Conservation (phyloP, 2,888 invertebrate species). For the Hirtodrosophila confusa region DNA sequence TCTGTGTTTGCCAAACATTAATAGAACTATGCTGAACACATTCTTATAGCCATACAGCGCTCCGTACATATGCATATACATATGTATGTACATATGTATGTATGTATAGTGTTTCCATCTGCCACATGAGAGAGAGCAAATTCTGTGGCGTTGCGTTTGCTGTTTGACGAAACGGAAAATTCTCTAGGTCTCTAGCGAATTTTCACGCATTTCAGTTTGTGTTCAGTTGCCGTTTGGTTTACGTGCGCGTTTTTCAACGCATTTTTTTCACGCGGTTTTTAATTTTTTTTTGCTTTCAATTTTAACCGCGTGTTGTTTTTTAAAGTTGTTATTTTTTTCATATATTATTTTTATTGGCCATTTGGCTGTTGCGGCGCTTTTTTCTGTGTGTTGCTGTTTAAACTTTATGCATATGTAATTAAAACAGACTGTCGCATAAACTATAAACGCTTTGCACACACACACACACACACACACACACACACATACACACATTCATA, state of each 20-base stretch:
- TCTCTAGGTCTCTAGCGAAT: slow-evolving; percentile 62
- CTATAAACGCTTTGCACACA: neutral
- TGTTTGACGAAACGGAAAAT: slow-evolving; percentile 27
- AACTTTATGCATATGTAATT: slow-evolving; percentile 42
- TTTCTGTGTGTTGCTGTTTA: slow-evolving; percentile 9
- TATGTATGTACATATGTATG: slow-evolving; percentile 14
- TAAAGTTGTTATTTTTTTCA: slow-evolving; percentile 1
- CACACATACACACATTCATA: slow-evolving; percentile 3
- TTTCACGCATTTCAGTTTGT: slow-evolving; percentile 71
- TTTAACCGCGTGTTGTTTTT: slow-evolving; percentile 35
- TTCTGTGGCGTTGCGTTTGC: neutral
- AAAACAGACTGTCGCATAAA: slow-evolving; percentile 22
- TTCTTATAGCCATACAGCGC: slow-evolving; percentile 6
- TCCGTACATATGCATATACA: slow-evolving; percentile 22
- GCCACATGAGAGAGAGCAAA: slow-evolving; percentile 12
- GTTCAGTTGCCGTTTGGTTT: slow-evolving; percentile 67
- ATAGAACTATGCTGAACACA: slow-evolving; percentile 63
- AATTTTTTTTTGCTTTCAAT: slow-evolving; percentile 24
- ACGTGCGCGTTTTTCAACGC: slow-evolving; percentile 48
- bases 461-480: slow-evolving; percentile 3
- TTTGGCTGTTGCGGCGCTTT: slow-evolving; percentile 4
- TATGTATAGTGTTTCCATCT: slow-evolving; percentile 41
- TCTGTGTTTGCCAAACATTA: slow-evolving; percentile 65
- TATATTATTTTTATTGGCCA: slow-evolving; percentile 17
- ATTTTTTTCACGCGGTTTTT: neutral